Evolutionary conservation across 2,113 vertebrate genomes (phyloP), one percentile per base, ranked within the genome.

Genomic region (Hiodon tergisus): DNA sequence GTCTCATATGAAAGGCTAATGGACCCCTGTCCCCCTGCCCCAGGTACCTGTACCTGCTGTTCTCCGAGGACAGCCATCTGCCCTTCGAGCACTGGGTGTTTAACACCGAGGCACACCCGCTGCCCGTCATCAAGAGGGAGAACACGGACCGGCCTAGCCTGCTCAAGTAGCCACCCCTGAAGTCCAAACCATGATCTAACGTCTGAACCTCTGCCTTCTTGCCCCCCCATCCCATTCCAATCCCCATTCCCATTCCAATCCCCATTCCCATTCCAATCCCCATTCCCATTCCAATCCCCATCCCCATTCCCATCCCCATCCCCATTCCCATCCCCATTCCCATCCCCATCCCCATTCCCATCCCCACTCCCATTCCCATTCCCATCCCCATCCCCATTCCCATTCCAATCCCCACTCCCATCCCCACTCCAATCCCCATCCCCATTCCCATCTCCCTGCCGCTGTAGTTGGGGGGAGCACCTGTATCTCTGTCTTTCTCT

Each of bases 21-120:
- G 9, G 46, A 47, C 14, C 46, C 10, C 9, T 13, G 4, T 46
- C 63, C 60, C 66, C 52, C 80, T 69, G 78, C 78, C 48, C 63
- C 81, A 99, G 96, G 79, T 98, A 98, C 76, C 87, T 99, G 72
- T 98, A 96, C 85, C 89, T 99, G 83, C 88, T 98, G 74, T 99
- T 98, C 91, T 99, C 96, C 0, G 95, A 98, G 3, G 96, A 98
- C n/a, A 94, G 96, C 81, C 93, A 98, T 78, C 93, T 99, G 72
- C 91, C 95, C 2, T 92, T 98, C 6, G 95, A 99, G 53, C 93
- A 98, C 69, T 99, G 97, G 97, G 91, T 98, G 78, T 99, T 99
- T 84, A 99, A 99, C 87, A 97, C 95, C 0, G 97, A 99, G 87
- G 97, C 97, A 7, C 97, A 99, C 81, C 94, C 95, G 46, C 89